Conservation (phyloP, 1,140 invertebrate species). For the Prorops nasuta region DNA sequence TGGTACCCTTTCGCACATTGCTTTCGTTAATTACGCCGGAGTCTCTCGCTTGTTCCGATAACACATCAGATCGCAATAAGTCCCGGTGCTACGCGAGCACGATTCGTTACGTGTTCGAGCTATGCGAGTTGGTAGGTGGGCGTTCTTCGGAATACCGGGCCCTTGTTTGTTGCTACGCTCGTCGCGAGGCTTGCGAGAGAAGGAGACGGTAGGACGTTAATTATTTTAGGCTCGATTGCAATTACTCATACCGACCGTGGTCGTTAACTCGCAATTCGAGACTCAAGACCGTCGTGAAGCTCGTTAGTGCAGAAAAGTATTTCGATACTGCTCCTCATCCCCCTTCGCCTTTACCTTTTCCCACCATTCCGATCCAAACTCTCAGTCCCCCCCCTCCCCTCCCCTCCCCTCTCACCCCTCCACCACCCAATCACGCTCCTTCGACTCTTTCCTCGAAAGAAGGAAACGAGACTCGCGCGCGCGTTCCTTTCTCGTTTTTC, state of each 20-base stretch:
- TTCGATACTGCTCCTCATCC: slow-evolving; percentile 2
- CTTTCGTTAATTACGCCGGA: too few relatives aligned
- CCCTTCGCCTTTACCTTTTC: too few relatives aligned
- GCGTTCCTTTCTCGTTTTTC: too few relatives aligned
- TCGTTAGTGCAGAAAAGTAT: slow-evolving; percentile 29
- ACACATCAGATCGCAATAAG: slow-evolving; percentile 30
- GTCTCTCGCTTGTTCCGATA: slow-evolving; percentile 21
- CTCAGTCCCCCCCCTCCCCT: background rate
- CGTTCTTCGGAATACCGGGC: too few relatives aligned
- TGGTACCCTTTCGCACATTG: too few relatives aligned
- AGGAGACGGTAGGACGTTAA: slow-evolving; percentile 23
- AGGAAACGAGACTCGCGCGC: too few relatives aligned
- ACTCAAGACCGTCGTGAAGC: slow-evolving; percentile 12
- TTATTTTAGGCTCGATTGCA: slow-evolving; percentile 34
- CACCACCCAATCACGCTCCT: too few relatives aligned
- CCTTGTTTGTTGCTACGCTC: slow-evolving; percentile 1
- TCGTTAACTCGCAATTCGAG: slow-evolving; percentile 26
- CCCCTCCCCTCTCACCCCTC: background rate
- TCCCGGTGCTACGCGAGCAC: slow-evolving; percentile 19
- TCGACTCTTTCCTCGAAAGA: too few relatives aligned
- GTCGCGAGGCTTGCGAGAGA: background rate
- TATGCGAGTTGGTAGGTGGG: too few relatives aligned
- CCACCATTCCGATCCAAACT: too few relatives aligned
- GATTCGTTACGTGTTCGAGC: too few relatives aligned
- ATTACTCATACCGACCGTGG: slow-evolving; percentile 33